Evolutionary conservation across 92 coral and sea anemone genomes (phyloP).

Genomic region (Micromussa lordhowensis): DNA sequence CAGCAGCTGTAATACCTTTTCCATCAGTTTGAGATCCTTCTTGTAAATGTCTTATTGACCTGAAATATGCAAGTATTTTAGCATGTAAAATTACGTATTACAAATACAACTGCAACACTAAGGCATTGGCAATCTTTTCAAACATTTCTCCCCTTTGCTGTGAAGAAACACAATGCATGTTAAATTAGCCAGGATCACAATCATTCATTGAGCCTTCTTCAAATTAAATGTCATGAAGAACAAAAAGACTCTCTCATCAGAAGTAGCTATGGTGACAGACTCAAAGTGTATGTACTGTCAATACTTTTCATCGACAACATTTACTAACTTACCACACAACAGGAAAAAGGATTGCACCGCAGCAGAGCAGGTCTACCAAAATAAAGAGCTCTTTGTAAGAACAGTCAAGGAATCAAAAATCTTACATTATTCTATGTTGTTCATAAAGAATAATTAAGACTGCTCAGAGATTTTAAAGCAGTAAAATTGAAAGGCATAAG

Average conservation of each 20-base stretch:
- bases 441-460: background rate
- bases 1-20: conserved; percentile 69
- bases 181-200: too few relatives aligned
- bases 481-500: background rate
- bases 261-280: background rate
- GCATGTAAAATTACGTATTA: background rate
- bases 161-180: too few relatives aligned
- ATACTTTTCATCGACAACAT: background rate
- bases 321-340: conserved; percentile 90
- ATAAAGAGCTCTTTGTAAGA: conserved; percentile 87
- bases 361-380: conserved; percentile 91
- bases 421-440: background rate
- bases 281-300: background rate
- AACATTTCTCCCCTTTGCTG: too few relatives aligned
- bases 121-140: too few relatives aligned
- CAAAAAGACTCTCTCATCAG: background rate
- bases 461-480: background rate
- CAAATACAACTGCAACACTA: too few relatives aligned
- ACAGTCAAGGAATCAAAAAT: conserved; percentile 39
- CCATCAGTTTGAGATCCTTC: conserved; percentile 99
- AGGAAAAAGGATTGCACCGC: conserved; percentile 98
- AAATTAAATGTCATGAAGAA: background rate
- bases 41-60: conserved; percentile 97
- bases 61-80: conserved; percentile 6
- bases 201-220: too few relatives aligned